Evolutionary conservation across 2,113 vertebrate genomes (phyloP), one percentile per base, ranked within the genome.

Genomic region (Nettapus auritus): DNA sequence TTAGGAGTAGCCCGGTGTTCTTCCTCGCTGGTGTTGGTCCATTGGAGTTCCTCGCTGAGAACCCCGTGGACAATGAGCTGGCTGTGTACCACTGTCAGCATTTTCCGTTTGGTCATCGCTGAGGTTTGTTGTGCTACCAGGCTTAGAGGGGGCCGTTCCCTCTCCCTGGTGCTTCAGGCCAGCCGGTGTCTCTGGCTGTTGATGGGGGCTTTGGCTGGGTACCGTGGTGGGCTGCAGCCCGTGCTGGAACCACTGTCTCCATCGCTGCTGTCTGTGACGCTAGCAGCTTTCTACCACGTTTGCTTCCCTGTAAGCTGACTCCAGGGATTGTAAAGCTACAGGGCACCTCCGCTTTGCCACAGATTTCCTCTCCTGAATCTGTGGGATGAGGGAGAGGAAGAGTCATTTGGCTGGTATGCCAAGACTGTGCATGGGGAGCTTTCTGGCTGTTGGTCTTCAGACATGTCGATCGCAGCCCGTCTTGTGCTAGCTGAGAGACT

Each of bases 381-480:
- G 1, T 81, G 88, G 66, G 85, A 75, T 3, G 10, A 80, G 40
- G 67, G 34, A 77, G 62, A 62, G 55, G 91, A 89, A 76, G 73
- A 94, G 70, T 48, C 50, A 12, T 68, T 85, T 83, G 59, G 20
- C 64, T 89, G 81, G 63, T 50, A 53, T 46, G 50, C 59, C 60
- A 28, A 44, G 70, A 17, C 81, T 48, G 48, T 4, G 1, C 70
- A 16, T 1, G 3, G 82, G 76, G 74, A 86, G 20, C 57, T 78
- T 86, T 59, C 38, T 75, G 57, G 42, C 52, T 64, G 23, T 50
- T 3, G 2, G 29, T 82, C 44, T 85, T 83, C 29, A 31, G 82
- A 26, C 26, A 8, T 42, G 60, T 38, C 0, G 0, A 15, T 36
- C 52, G 13, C 0, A 0, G 36, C 3, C 1, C 5, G 10, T 62